A percentile compares a stretch with the other conserved stretches of the same genome.
Conservation (phyloP, 2,888 invertebrate species). For the Strigamia transsilvanica region DNA sequence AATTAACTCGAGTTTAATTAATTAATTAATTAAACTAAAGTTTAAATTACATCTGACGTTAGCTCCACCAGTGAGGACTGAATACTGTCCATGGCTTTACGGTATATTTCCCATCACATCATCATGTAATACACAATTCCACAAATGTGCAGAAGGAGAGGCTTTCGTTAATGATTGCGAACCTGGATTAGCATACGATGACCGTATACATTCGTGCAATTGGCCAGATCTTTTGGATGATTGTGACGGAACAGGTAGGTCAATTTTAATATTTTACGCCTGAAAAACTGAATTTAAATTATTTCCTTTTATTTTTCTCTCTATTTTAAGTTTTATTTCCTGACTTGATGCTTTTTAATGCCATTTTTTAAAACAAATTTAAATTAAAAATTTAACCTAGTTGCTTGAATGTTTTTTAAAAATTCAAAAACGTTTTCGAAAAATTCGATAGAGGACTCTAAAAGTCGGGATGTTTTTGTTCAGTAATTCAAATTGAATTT, state of each 20-base stretch:
- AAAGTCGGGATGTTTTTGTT: neutral
- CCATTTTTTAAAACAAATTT: too few species aligned
- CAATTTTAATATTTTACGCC: neutral
- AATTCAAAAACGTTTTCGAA: too few species aligned
- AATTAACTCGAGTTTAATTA: neutral
- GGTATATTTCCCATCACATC: constrained; percentile 84
- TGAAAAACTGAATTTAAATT: constrained; percentile 52
- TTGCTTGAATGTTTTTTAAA: too few species aligned
- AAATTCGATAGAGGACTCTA: neutral
- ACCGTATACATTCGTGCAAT: constrained; percentile 86
- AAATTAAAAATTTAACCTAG: too few species aligned
- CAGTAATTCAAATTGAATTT: too few species aligned
- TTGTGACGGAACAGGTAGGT: constrained; percentile 87
- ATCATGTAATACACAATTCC: constrained; percentile 83
- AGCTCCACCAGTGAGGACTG: constrained; percentile 58
- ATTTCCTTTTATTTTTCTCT: constrained; percentile 51
- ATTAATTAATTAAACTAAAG: neutral
- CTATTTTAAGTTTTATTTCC: neutral
- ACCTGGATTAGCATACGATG: constrained; percentile 87
- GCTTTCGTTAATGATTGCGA: constrained; percentile 79
- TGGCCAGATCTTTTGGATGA: constrained; percentile 91
- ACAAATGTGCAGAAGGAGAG: constrained; percentile 84
- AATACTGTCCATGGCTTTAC: constrained; percentile 71
- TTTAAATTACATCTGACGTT: neutral
- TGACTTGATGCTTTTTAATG: neutral